Conservation (phyloP, 2,797 vertebrate genomes). For the Poeciliopsis turneri region DNA sequence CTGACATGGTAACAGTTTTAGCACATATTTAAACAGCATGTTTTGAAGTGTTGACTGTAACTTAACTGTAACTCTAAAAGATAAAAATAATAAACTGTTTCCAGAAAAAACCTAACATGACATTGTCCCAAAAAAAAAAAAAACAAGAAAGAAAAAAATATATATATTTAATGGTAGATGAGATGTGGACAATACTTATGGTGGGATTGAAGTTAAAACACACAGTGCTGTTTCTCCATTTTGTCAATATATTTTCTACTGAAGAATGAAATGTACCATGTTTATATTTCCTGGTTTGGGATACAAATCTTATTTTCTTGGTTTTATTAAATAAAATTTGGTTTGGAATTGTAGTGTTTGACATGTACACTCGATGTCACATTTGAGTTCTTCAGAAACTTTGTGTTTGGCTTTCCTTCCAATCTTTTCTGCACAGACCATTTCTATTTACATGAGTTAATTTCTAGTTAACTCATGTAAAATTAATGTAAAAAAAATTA, state of each 20-base stretch:
- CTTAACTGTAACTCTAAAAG: too few species aligned
- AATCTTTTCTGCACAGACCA: neutral
- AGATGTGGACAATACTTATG: neutral
- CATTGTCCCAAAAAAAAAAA: neutral
- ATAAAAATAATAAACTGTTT: too few species aligned
- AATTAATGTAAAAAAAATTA: too few species aligned
- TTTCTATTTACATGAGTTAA: conserved; percentile 30
- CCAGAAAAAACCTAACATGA: neutral
- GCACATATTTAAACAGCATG: too few species aligned
- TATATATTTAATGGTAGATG: too few species aligned
- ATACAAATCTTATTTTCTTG: neutral
- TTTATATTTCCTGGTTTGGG: neutral
- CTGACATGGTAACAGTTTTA: too few species aligned
- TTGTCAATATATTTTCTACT: neutral
- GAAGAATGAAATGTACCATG: neutral
- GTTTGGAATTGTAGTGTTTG: neutral
- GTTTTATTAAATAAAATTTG: neutral
- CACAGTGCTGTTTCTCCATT: neutral
- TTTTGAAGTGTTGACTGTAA: too few species aligned
- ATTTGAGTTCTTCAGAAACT: neutral
- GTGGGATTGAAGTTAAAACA: neutral
- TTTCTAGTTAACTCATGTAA: conserved; percentile 9
- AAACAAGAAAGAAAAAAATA: too few species aligned
- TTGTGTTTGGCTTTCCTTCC: neutral
- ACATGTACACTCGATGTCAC: neutral